A percentile compares a stretch with the other conserved stretches of the same genome.
Conservation (phyloP, 2,113 vertebrate species). For the Dinomys branickii region DNA sequence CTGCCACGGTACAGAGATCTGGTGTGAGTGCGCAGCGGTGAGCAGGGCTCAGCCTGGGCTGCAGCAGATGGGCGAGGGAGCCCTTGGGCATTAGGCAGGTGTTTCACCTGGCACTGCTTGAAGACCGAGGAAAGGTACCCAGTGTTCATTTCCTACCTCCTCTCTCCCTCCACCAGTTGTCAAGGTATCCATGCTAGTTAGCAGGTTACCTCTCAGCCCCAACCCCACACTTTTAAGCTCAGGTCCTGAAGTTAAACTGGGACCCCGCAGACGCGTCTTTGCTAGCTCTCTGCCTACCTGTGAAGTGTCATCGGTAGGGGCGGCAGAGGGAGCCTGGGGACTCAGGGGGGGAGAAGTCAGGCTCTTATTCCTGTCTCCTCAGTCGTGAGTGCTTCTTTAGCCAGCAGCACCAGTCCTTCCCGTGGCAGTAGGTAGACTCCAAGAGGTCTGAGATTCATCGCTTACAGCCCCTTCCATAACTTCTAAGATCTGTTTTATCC, state of each 20-base stretch:
- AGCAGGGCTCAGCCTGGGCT: neutral
- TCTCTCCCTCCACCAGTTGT: neutral
- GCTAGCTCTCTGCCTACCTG: neutral
- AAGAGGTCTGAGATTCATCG: neutral
- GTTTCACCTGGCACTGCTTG: neutral
- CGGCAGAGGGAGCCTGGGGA: accelerated
- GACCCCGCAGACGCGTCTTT: neutral
- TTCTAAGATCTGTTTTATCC: neutral
- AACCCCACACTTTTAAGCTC: neutral
- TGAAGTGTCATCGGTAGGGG: neutral
- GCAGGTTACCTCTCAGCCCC: neutral
- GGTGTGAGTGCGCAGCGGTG: neutral
- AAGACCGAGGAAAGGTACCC: neutral
- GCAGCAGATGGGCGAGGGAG: neutral
- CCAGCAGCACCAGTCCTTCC: neutral
- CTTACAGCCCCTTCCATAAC: neutral
- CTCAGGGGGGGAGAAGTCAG: neutral
- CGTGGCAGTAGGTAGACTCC: neutral
- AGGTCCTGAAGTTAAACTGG: neutral
- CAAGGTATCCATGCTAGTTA: neutral
- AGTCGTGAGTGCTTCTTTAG: neutral
- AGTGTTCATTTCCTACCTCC: neutral
- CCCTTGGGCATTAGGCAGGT: neutral
- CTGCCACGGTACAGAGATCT: neutral
- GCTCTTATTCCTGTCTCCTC: neutral